Evolutionary conservation across 2,113 vertebrate genomes (phyloP).

Genomic region (Gasterosteus nipponicus): DNA sequence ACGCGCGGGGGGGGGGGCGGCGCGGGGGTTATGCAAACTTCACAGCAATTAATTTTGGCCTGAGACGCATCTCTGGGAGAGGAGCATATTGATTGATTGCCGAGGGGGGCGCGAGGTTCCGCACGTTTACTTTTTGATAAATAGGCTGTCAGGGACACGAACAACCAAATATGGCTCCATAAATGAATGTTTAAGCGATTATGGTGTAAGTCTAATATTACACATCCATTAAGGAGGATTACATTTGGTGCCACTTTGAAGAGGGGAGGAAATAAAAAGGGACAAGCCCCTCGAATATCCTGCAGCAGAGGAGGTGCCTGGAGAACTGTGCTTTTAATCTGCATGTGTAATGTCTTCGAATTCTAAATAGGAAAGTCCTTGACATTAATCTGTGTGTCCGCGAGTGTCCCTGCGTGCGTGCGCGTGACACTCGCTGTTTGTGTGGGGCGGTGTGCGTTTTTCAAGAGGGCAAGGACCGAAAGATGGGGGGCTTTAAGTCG

Average conservation of each 20-base stretch:
- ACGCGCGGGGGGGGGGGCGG: conserved; percentile 29
- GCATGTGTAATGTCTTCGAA: conserved; percentile 75
- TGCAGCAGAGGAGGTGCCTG: conserved; percentile 47
- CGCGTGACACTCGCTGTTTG: conserved; percentile 31
- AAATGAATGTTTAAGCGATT: conserved; percentile 82
- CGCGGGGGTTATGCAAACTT: conserved; percentile 78
- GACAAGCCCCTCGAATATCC: conserved; percentile 62
- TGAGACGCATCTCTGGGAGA: conserved; percentile 74
- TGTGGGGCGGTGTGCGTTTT: conserved; percentile 48
- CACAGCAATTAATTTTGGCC: conserved; percentile 80
- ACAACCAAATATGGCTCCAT: conserved; percentile 79
- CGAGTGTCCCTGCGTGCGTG: conserved; percentile 23
- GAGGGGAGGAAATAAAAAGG: conserved; percentile 55
- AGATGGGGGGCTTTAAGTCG: conserved; percentile 70
- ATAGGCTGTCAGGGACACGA: conserved; percentile 83
- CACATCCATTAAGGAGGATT: conserved; percentile 83
- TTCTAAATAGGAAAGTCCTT: conserved; percentile 75
- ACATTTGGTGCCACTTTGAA: conserved; percentile 70
- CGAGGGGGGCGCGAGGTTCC: conserved; percentile 75
- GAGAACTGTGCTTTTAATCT: conserved; percentile 73
- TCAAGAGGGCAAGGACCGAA: conserved; percentile 49
- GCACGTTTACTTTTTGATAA: conserved; percentile 83
- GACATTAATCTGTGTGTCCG: conserved; percentile 75
- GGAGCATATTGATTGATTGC: conserved; percentile 84
- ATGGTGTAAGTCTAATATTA: conserved; percentile 84